Evolutionary conservation across 2,113 vertebrate genomes (phyloP).

Genomic region (Puffinus mauretanicus): DNA sequence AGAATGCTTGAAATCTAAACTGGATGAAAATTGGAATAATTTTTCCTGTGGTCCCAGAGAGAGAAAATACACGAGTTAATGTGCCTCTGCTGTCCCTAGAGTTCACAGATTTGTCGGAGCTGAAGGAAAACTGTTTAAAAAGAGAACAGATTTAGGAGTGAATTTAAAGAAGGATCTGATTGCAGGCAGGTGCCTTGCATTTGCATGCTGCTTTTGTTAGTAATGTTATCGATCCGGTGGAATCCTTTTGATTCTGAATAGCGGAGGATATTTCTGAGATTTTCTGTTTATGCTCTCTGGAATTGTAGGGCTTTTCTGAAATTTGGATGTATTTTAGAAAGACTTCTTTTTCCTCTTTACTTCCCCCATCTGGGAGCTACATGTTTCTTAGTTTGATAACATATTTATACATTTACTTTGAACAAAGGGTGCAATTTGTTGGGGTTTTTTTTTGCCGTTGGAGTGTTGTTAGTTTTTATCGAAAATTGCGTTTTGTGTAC

Average conservation of each 20-base stretch:
- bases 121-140: not conserved
- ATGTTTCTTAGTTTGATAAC: not conserved
- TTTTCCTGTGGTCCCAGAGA: not conserved
- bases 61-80: not conserved
- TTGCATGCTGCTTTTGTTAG: conserved; percentile 47
- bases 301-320: not conserved
- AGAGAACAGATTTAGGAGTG: not conserved
- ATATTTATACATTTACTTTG: not conserved
- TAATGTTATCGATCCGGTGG: not conserved
- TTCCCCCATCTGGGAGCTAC: not conserved
- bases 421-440: not conserved
- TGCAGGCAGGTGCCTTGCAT: conserved; percentile 6
- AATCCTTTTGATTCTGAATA: not conserved
- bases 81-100: not conserved
- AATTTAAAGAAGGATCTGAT: not conserved
- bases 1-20: not conserved
- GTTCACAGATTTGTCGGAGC: not conserved
- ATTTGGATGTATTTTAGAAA: not conserved
- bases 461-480: not conserved
- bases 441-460: not conserved
- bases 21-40: not conserved
- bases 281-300: not conserved
- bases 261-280: not conserved
- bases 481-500: not conserved
- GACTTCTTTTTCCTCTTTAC: not conserved